Conservation (phyloP, 2,113 vertebrate genomes). For the Motacilla alba region DNA sequence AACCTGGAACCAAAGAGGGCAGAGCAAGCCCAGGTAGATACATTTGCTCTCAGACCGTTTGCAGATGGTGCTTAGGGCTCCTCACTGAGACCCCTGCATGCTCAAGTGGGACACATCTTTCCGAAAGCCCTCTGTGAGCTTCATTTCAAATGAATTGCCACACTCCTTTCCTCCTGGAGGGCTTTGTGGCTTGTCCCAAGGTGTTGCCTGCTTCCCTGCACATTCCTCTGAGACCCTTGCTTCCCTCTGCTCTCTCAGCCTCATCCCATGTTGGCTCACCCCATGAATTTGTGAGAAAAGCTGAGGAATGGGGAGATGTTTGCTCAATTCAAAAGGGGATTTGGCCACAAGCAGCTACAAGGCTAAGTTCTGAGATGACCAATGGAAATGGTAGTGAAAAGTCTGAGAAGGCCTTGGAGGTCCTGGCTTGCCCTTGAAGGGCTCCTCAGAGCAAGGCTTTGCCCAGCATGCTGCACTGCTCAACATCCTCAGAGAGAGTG, state of each 20-base stretch:
- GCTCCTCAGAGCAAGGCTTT: background rate
- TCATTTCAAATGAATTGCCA: background rate
- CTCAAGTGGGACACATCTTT: background rate
- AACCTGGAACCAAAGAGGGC: background rate
- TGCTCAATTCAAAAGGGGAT: too few species aligned
- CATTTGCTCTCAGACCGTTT: background rate
- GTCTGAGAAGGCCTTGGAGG: background rate
- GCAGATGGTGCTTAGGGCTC: background rate
- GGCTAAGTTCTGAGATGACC: background rate
- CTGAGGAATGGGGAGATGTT: background rate
- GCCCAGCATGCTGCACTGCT: background rate
- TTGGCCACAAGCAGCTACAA: too few species aligned
- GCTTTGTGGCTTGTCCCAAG: background rate
- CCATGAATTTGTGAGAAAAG: background rate
- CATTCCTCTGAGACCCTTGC: background rate
- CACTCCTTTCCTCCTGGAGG: background rate
- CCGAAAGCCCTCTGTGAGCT: background rate
- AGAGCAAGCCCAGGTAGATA: background rate
- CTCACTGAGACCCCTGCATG: background rate
- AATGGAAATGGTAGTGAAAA: background rate
- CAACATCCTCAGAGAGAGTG: background rate
- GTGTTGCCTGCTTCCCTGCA: background rate
- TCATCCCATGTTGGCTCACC: background rate
- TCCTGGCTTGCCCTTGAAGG: background rate
- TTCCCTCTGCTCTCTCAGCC: background rate